Conservation (phyloP, 2,888 invertebrate genomes). For the Pollenia angustigena region DNA sequence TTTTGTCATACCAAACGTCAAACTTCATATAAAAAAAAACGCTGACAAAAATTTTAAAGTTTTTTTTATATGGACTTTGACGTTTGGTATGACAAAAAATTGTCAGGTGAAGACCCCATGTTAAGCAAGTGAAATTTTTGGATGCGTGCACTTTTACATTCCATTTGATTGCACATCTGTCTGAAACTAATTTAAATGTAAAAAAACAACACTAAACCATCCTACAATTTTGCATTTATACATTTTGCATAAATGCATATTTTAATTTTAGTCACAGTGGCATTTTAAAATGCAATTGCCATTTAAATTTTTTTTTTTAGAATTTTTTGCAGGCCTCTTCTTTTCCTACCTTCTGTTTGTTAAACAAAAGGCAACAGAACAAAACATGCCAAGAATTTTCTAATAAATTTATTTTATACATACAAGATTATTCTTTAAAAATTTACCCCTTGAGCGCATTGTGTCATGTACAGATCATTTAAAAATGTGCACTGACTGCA, state of each 20-base stretch:
- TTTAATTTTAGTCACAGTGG: slow-evolving; percentile 54
- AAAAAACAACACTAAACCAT: background rate
- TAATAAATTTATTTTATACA: slow-evolving; percentile 50
- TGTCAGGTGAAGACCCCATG: no score
- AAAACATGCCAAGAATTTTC: slow-evolving; percentile 47
- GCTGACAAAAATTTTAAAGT: no score
- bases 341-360: slow-evolving; percentile 40
- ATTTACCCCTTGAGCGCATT: slow-evolving; percentile 62
- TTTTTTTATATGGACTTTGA: no score
- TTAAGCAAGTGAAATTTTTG: no score
- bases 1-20: no score
- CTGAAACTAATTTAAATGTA: slow-evolving; percentile 30
- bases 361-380: slow-evolving; percentile 42
- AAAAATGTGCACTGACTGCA: slow-evolving; percentile 48
- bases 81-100: no score
- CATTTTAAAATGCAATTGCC: slow-evolving; percentile 53
- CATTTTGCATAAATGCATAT: slow-evolving; percentile 21
- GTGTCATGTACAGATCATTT: slow-evolving; percentile 73
- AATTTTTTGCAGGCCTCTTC: slow-evolving; percentile 20
- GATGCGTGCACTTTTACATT: no score
- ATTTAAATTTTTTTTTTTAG: slow-evolving; percentile 30
- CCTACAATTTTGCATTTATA: background rate
- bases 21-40: no score
- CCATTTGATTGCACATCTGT: background rate
- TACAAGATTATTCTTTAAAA: slow-evolving; percentile 15